Evolutionary conservation across 2,113 vertebrate genomes (phyloP).

Genomic region (Plecotus auritus): DNA sequence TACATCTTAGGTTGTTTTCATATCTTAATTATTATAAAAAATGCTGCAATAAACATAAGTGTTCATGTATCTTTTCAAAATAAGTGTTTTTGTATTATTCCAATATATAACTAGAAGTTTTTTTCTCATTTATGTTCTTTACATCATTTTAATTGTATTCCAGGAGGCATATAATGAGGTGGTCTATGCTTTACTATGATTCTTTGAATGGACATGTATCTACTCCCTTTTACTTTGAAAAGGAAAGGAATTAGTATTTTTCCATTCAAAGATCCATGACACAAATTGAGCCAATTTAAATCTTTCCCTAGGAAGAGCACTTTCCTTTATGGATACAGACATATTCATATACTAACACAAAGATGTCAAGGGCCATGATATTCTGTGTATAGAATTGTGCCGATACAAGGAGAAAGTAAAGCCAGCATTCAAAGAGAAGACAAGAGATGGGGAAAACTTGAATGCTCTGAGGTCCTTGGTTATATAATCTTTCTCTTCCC

Average conservation of each 20-base stretch:
- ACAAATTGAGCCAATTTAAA: not conserved
- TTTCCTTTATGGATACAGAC: not conserved
- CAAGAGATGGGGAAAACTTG: not conserved
- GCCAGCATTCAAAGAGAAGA: not conserved
- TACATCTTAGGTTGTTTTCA: not conserved
- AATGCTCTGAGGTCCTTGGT: not conserved
- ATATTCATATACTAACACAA: not conserved
- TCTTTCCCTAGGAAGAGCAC: accelerated
- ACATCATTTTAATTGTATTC: not conserved
- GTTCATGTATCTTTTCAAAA: not conserved
- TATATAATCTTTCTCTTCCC: not conserved
- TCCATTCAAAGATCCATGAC: not conserved
- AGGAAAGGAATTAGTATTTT: not conserved
- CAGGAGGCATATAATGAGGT: not conserved
- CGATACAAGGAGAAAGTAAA: not conserved
- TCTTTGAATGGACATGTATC: not conserved
- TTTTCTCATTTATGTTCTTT: not conserved
- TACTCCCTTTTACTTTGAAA: not conserved
- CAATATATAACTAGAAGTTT: not conserved
- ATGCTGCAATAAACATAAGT: not conserved
- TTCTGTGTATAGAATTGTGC: not conserved
- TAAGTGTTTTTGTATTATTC: not conserved
- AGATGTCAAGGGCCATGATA: not conserved
- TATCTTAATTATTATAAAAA: not conserved
- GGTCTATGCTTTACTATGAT: not conserved